Percentiles rank a stretch among this genome's conserved stretches.
Conservation (phyloP, 2,113 vertebrate species). For the Mobula hypostoma region DNA sequence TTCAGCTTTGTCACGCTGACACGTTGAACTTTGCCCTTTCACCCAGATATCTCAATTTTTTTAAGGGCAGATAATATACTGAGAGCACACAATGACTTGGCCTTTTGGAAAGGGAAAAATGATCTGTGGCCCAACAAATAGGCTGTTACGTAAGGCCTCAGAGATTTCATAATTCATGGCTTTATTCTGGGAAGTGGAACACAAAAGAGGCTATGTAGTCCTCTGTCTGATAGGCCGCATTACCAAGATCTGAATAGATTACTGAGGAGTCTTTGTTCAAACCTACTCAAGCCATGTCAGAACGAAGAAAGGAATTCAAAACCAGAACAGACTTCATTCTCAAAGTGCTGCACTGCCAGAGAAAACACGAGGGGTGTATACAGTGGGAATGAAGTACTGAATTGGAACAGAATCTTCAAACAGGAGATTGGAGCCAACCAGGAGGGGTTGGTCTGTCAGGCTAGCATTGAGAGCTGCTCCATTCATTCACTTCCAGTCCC, state of each 20-base stretch:
- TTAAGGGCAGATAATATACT: neutral
- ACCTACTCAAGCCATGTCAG: conserved; percentile 13
- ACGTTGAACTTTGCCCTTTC: neutral
- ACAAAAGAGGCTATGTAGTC: conserved; percentile 21
- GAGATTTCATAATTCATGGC: conserved; percentile 14
- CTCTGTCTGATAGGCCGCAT: conserved; percentile 1
- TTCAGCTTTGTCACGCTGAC: neutral
- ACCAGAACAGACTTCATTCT: conserved; percentile 27
- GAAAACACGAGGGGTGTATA: neutral
- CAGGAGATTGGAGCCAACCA: neutral
- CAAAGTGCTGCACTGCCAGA: neutral
- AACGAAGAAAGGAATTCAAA: conserved; percentile 25
- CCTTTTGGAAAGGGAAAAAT: neutral
- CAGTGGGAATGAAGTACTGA: conserved; percentile 17
- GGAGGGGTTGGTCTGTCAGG: neutral
- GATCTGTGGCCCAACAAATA: neutral
- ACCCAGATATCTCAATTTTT: neutral
- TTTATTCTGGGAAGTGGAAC: neutral
- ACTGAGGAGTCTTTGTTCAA: neutral
- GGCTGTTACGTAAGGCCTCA: neutral
- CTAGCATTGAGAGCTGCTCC: neutral
- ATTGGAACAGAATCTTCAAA: conserved; percentile 19
- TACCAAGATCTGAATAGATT: conserved; percentile 14
- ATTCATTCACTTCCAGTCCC: neutral
- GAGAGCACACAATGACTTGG: neutral